These are phyloP conservation scores for Argynnis bischoffii DNA, from an alignment of 2,888 invertebrate species.

Conservation along the genomic window DNA sequence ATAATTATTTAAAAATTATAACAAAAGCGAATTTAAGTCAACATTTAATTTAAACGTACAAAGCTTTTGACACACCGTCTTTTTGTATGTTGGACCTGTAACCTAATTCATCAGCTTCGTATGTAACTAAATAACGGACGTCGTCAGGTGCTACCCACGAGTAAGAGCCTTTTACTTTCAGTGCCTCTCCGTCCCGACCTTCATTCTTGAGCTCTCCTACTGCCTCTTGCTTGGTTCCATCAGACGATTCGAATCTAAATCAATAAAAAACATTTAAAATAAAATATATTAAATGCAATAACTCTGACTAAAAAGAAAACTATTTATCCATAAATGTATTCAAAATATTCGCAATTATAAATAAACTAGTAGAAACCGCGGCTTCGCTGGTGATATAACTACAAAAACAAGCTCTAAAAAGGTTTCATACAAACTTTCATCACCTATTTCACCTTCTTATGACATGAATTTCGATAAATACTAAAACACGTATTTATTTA, in stretches of 20 bases:
- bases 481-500: too few relatives aligned
- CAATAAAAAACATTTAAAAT: background rate
- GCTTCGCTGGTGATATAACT: too few relatives aligned
- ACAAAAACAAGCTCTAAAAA: too few relatives aligned
- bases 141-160: slow-evolving; percentile 69
- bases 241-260: slow-evolving; percentile 62
- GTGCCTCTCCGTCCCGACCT: slow-evolving; percentile 68
- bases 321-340: too few relatives aligned
- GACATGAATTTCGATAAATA: too few relatives aligned
- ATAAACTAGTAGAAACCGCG: too few relatives aligned
- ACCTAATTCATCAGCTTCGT: slow-evolving; percentile 65
- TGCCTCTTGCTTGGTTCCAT: slow-evolving; percentile 68
- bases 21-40: background rate
- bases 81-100: slow-evolving; percentile 56
- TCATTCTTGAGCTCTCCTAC: slow-evolving; percentile 66
- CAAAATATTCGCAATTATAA: too few relatives aligned
- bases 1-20: too few relatives aligned
- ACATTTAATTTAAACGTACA: background rate
- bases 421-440: too few relatives aligned
- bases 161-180: slow-evolving; percentile 69
- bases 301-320: too few relatives aligned
- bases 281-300: background rate
- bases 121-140: slow-evolving; percentile 74
- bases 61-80: slow-evolving; percentile 21
- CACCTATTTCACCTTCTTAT: too few relatives aligned